Conservation (phyloP, 2,113 vertebrate species). For the Strix aluco region DNA sequence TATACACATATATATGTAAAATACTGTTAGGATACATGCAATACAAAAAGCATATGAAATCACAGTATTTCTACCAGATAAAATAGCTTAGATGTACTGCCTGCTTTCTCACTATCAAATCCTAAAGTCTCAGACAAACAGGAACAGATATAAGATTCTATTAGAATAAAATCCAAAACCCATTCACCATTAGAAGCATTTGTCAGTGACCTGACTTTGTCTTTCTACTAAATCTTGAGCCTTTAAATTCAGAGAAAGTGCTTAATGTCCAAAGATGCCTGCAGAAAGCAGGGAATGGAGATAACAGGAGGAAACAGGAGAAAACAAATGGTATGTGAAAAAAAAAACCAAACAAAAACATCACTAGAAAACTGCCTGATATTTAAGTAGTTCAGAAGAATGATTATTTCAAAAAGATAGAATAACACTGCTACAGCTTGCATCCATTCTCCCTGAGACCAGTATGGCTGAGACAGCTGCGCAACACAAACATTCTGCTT, state of each 20-base stretch:
- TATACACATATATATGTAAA: not conserved
- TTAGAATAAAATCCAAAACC: not conserved
- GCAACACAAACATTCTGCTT: not conserved
- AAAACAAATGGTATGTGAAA: not conserved
- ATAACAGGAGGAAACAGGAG: not conserved
- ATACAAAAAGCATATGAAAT: not conserved
- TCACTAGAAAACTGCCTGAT: not conserved
- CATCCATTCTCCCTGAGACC: fast-evolving
- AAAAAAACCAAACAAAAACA: not conserved
- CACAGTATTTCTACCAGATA: not conserved
- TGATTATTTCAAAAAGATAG: not conserved
- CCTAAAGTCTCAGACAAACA: not conserved
- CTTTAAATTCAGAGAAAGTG: not conserved
- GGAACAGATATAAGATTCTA: not conserved
- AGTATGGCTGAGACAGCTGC: not conserved
- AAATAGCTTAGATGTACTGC: not conserved
- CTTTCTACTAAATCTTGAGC: not conserved
- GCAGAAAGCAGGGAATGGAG: not conserved
- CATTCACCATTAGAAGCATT: not conserved
- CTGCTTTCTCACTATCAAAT: not conserved
- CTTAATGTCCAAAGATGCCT: not conserved
- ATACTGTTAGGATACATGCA: not conserved
- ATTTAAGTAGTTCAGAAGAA: not conserved
- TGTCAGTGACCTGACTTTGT: not conserved
- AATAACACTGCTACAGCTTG: not conserved